Evolutionary conservation across 2,113 vertebrate species (phyloP), one percentile per base, ranked within the genome.

Genomic region (Epinephelus cyanopodus): DNA sequence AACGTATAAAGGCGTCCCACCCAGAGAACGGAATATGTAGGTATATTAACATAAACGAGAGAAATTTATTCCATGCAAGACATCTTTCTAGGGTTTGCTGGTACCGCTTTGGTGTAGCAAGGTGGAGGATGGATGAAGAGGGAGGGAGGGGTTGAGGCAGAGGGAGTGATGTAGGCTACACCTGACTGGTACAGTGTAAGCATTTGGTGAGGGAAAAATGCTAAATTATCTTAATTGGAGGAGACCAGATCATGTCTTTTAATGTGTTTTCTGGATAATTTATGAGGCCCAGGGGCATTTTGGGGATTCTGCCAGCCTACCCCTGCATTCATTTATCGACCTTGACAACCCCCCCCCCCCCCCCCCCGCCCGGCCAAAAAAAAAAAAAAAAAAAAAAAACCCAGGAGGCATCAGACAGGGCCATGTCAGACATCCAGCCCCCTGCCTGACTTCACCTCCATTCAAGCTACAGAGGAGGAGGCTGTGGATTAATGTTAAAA

Each of bases 261-360:
- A 89, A 89, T 88, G 84, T 81, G 72, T 87, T 90, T 90, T 91
- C 75, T 92, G 90, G 90, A 87, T 93, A 88, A 94, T 93, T 92
- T 84, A 87, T 92, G 90, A 89, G 83, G 78, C 89, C 93, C 66
- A 4, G 81, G 84, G 90, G 86, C 47, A 39, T 87, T 91, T 71
- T 69, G 58, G 84, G 86, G 85, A 81, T 84, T 76, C 84, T 80
- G 88, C 78, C 79, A 82, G 90, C 84, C 71, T 89, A 86, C 77
- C 77, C 86, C 83, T 67, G 79, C 83, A 79, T 93, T 91, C 91
- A 93, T 93, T 93, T 94, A 95, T 94, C 95, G 93, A 95, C 95
- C 94, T 95, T 95, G 95, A 94, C 93, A 95, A 93, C 95, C 77
- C 72, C 88, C 89, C 77, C 83, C 77, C 90, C 77, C 82, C 39